Base-by-base conservation (phyloP, 1,140 invertebrate genomes). In the Drosophila virilis region DNA sequence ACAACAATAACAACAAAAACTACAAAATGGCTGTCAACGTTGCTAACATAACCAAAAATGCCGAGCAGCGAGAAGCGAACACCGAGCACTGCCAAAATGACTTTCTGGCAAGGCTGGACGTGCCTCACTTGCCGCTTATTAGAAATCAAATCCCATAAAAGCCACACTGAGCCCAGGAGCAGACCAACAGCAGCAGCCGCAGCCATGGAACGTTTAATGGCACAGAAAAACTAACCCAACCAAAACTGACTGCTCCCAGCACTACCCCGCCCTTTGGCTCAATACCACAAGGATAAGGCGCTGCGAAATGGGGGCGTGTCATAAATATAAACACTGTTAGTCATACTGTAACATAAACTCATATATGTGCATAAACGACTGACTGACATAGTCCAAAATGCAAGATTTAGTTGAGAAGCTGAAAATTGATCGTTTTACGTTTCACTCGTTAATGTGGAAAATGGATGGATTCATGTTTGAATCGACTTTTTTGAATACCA, bases 131-230 rank as follows among this genome's bases (percentile, higher is more conserved):
- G 82, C 82, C 83, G 82, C 82, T 86, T 86, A 86, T 86, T 86
- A 88, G 82, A 86, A 86, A 86, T 86, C 82, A 86, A 86, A 86
- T 86, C 83, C 82, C 83, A 88, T 86, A 82, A 88, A 86, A 86
- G 82, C 83, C 82, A 82, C 82, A 86, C 82, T 82, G 83, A 86
- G 82, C 83, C 57, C 70, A 61, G 57, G 8, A 58, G 50, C 59
- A 64, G 37, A 22, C 45, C 54, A 74, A 32, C 54, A 77, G 33
- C 62, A 45, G 15, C 48, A 10, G 22, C 43, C 17, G 15, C 8
- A 13, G 54, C 17, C 15, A 48, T 61, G 58, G 64, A 74, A 70
- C 72, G 66, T 66, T 77, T 74, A 77, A 77, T 77, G 75, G 65
- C 60, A 77, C 66, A 74, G 75, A 69, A 77, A 77, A 77, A 77